These are phyloP conservation scores for Alectoris magna DNA, from an alignment of 2,797 vertebrate genomes.

Conservation along the genomic window DNA sequence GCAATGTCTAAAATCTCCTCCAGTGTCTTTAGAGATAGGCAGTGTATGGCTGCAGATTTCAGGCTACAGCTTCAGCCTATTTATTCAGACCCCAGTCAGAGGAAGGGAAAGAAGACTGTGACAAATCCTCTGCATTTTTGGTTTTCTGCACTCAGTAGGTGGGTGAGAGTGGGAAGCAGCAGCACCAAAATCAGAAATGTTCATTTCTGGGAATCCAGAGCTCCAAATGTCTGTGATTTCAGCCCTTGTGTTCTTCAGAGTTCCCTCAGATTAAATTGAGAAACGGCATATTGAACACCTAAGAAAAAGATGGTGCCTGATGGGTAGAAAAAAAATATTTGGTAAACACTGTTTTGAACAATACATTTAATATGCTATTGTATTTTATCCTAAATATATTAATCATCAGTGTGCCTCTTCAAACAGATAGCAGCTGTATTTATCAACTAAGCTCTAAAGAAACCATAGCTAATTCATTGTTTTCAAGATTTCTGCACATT, in stretches of 20 bases:
- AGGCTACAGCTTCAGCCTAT: not conserved
- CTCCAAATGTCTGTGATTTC: conserved; percentile 16
- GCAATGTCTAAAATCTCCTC: not conserved
- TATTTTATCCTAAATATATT: not conserved
- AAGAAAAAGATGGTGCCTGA: not conserved
- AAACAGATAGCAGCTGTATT: not conserved
- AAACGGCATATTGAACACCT: not conserved
- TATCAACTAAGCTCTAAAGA: not conserved
- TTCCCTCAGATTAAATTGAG: not conserved
- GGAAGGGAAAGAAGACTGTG: not conserved
- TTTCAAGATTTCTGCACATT: not conserved
- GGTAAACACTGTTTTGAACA: not conserved
- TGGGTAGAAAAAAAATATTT: not conserved
- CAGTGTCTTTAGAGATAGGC: not conserved
- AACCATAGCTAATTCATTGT: conserved; percentile 6
- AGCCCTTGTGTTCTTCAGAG: not conserved
- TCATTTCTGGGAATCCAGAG: not conserved
- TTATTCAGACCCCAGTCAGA: not conserved
- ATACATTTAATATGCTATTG: not conserved
- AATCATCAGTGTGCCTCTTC: not conserved
- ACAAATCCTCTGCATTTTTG: not conserved
- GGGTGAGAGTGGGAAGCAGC: not conserved
- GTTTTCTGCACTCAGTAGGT: not conserved
- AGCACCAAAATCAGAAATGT: not conserved
- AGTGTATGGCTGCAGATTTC: not conserved